These are phyloP conservation scores for Drosophila ficusphila DNA, from an alignment of 1,140 invertebrate species.

Conservation along the genomic window DNA sequence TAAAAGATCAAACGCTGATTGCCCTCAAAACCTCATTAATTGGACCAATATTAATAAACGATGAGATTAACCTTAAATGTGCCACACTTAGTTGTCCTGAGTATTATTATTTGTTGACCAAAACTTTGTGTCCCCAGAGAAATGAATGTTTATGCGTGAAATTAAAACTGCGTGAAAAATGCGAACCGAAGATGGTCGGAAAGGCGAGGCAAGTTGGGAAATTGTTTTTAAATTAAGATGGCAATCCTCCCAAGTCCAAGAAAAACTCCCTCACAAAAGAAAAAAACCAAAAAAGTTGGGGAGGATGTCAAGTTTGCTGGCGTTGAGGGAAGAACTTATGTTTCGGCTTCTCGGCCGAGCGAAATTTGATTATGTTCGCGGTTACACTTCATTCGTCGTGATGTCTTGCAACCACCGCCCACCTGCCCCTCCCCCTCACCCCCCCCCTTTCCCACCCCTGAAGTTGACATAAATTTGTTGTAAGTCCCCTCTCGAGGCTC, in stretches of 20 bases:
- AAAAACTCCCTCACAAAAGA: not conserved
- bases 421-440: not conserved
- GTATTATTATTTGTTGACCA: not conserved
- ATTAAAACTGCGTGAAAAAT: slow-evolving; percentile 31
- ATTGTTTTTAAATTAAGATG: slow-evolving; percentile 74
- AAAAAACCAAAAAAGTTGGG: slow-evolving; percentile 13
- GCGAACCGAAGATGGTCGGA: not conserved
- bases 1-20: too few species aligned
- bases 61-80: not conserved
- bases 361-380: slow-evolving; percentile 76
- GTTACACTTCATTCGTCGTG: slow-evolving; percentile 75
- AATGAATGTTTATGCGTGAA: slow-evolving; percentile 55
- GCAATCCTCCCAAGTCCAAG: slow-evolving; percentile 37
- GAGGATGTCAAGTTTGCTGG: not conserved
- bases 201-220: slow-evolving; percentile 16
- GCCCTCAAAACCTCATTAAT: not conserved
- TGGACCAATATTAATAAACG: not conserved
- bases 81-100: not conserved
- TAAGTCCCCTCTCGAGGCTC: not conserved
- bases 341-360: slow-evolving; percentile 5
- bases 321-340: slow-evolving; percentile 24
- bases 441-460: not conserved
- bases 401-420: slow-evolving; percentile 2
- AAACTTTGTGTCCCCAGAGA: slow-evolving; percentile 27
- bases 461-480: slow-evolving; percentile 69